These are phyloP conservation scores for Maniola jurtina DNA, from an alignment of 1,140 invertebrate genomes.

Conservation along the genomic window DNA sequence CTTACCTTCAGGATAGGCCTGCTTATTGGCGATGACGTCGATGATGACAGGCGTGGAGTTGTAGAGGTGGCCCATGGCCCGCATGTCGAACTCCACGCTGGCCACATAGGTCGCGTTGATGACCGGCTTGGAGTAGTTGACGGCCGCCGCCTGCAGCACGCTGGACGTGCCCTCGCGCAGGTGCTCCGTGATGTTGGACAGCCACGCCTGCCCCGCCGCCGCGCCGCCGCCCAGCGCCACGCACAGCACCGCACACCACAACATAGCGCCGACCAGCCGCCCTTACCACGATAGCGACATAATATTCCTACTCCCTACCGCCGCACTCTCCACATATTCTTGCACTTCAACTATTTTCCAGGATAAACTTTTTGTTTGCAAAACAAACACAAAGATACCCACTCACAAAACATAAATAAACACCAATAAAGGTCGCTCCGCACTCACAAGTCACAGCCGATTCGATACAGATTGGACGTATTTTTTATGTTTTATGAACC, in stretches of 20 bases:
- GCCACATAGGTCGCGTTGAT: slow-evolving; percentile 79
- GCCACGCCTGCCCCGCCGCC: slow-evolving; percentile 37
- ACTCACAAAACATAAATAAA: slow-evolving; percentile 39
- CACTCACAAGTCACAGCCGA: slow-evolving; percentile 30
- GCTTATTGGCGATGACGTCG: slow-evolving; percentile 75
- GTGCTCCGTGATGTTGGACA: slow-evolving; percentile 47
- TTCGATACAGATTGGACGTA: slow-evolving; percentile 21
- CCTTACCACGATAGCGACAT: slow-evolving; percentile 20
- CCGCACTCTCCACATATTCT: slow-evolving; percentile 22
- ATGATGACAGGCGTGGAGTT: slow-evolving; percentile 82
- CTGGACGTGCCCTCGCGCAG: slow-evolving; percentile 54
- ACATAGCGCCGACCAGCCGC: slow-evolving; percentile 24
- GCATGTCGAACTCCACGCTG: slow-evolving; percentile 80
- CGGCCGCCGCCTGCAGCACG: slow-evolving; percentile 57
- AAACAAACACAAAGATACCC: slow-evolving; percentile 66
- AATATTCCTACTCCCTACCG: slow-evolving; percentile 31
- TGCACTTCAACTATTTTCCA: slow-evolving; percentile 19
- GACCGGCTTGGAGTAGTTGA: slow-evolving; percentile 65
- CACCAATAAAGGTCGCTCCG: slow-evolving; percentile 31
- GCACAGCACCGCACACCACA: slow-evolving; percentile 40
- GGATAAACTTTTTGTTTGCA: slow-evolving; percentile 62
- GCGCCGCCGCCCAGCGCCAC: slow-evolving; percentile 37
- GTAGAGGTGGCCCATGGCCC: slow-evolving; percentile 84
- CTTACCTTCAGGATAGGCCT: slow-evolving; percentile 74
- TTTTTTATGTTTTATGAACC: slow-evolving; percentile 11